phyloP scores from a whole-genome alignment of 2,797 vertebrate genomes.

The Spinibarbus caldwelli region DNA sequence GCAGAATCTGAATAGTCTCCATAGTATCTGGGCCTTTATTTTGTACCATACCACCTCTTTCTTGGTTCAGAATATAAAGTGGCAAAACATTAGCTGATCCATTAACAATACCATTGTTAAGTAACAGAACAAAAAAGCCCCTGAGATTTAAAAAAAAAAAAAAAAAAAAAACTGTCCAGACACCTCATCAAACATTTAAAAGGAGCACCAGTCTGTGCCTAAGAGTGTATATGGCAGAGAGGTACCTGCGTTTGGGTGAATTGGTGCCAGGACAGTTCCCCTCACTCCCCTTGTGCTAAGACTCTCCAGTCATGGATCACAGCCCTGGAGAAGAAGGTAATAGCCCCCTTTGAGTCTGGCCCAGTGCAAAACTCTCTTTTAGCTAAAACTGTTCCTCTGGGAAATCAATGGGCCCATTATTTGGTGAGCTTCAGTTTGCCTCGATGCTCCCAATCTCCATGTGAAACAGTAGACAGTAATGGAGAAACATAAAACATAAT shows the following conservation, averaged over 20 bases:
- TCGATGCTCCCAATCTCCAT: conserved; percentile 81
- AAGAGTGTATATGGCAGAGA: neutral
- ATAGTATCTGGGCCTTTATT: neutral
- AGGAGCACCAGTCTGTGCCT: neutral
- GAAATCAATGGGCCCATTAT: conserved; percentile 89
- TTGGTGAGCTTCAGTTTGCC: conserved; percentile 81
- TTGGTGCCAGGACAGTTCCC: conserved; percentile 75
- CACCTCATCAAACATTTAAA: neutral
- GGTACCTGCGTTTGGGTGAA: conserved; percentile 46
- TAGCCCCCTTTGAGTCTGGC: conserved; percentile 78
- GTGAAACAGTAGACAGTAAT: conserved; percentile 94
- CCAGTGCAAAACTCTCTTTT: conserved; percentile 81
- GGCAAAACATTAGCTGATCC: neutral
- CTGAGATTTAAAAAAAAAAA: neutral
- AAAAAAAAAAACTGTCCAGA: neutral
- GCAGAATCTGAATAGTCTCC: neutral
- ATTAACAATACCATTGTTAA: neutral
- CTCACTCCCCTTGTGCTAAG: conserved; percentile 79
- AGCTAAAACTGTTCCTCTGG: conserved; percentile 85
- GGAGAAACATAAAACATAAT: conserved; percentile 98
- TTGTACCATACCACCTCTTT: neutral
- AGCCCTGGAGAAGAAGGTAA: conserved; percentile 83
- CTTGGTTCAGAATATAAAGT: neutral
- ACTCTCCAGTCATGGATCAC: conserved; percentile 84
- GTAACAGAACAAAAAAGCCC: neutral